Conservation (phyloP, 2,888 invertebrate species). For the Chloroclystis v-ata region DNA sequence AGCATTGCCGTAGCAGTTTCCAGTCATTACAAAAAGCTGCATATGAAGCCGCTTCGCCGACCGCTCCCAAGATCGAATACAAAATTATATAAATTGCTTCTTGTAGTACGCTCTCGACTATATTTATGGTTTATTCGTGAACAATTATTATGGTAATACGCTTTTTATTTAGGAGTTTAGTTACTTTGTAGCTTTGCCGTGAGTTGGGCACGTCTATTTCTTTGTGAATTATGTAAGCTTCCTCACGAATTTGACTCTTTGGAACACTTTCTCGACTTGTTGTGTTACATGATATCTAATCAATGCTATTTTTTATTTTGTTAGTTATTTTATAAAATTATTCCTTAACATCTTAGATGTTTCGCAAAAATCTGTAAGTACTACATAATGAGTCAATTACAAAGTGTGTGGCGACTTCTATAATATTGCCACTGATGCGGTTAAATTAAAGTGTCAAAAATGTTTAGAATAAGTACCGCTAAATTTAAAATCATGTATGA, state of each 20-base stretch:
- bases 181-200: slow-evolving; percentile 5
- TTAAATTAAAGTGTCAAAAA: too few species aligned
- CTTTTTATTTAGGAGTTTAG: slow-evolving; percentile 35
- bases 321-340: too few species aligned
- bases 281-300: too few species aligned
- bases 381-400: too few species aligned
- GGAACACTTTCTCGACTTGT: slow-evolving; percentile 4
- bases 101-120: slow-evolving; percentile 46
- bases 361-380: too few species aligned
- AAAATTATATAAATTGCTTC: slow-evolving; percentile 66
- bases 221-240: slow-evolving; percentile 1
- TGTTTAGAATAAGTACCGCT: too few species aligned
- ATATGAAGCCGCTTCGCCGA: slow-evolving; percentile 42
- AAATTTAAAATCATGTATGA: too few species aligned
- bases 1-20: too few species aligned
- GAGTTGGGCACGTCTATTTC: neutral
- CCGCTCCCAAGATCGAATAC: slow-evolving; percentile 49
- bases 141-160: slow-evolving; percentile 50
- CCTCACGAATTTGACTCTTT: neutral
- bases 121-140: slow-evolving; percentile 45
- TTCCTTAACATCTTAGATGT: too few species aligned
- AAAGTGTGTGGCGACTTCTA: too few species aligned
- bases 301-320: too few species aligned
- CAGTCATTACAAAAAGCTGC: slow-evolving; percentile 40
- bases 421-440: too few species aligned